Evolutionary conservation across 2,888 invertebrate species (phyloP).

Genomic region (Eilema griseolum): DNA sequence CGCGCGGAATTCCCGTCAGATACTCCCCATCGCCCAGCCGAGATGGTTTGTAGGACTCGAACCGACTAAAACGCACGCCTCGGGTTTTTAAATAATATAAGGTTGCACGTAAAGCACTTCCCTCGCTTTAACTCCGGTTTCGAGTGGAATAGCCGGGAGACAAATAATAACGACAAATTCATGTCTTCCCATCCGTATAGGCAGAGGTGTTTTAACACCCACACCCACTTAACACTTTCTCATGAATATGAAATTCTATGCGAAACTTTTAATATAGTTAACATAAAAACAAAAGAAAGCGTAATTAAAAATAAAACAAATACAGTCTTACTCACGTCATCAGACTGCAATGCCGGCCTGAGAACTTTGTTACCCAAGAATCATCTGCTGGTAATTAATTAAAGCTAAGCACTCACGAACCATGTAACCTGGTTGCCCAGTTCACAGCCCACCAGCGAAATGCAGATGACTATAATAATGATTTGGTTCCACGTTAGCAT

Average conservation of each 20-base stretch:
- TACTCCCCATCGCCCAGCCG: too few relatives aligned
- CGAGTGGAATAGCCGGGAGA: too few relatives aligned
- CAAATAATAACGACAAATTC: neutral
- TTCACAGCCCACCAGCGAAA: constrained; percentile 14
- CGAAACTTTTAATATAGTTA: neutral
- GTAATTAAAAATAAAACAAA: neutral
- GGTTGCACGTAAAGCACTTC: too few relatives aligned
- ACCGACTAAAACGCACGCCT: too few relatives aligned
- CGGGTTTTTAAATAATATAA: too few relatives aligned
- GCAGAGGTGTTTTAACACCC: neutral
- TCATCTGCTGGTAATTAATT: constrained; percentile 6
- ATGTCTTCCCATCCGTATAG: neutral
- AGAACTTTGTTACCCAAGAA: constrained; percentile 14
- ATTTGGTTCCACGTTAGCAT: constrained; percentile 9
- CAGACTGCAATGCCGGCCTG: neutral
- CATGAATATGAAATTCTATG: neutral
- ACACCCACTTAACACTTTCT: neutral
- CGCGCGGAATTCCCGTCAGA: too few relatives aligned
- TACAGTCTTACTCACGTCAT: neutral
- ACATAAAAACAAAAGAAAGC: neutral
- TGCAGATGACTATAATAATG: constrained; percentile 8
- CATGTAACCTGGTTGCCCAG: constrained; percentile 13
- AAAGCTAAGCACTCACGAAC: constrained; percentile 4
- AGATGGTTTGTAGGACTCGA: too few relatives aligned
- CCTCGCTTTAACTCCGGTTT: too few relatives aligned